These are phyloP conservation scores for Panthera tigris DNA, from an alignment of 2,113 vertebrate genomes.

Conservation along the genomic window DNA sequence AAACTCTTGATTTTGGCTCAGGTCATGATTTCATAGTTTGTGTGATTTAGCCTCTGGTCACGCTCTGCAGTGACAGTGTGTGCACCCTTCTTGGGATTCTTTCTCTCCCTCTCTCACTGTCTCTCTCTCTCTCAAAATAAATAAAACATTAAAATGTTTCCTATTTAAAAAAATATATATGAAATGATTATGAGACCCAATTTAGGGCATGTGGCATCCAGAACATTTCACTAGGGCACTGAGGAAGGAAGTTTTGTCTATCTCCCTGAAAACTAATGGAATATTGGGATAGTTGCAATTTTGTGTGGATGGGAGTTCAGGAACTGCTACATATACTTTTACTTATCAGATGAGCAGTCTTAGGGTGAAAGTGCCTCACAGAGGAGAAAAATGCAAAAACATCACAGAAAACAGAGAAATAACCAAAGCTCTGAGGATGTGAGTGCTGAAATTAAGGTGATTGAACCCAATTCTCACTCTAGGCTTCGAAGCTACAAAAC, in stretches of 20 bases:
- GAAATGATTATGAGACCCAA: not conserved
- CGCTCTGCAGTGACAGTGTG: too few relatives aligned
- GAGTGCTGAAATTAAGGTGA: not conserved
- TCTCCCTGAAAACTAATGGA: not conserved
- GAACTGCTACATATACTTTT: not conserved
- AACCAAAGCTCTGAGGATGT: not conserved
- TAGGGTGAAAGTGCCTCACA: not conserved
- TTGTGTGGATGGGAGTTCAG: not conserved
- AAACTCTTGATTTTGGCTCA: too few relatives aligned
- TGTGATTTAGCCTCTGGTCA: too few relatives aligned
- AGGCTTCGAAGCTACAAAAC: not conserved
- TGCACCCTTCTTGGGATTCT: too few relatives aligned
- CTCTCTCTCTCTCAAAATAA: too few relatives aligned
- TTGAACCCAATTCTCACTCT: not conserved
- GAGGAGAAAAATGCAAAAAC: not conserved
- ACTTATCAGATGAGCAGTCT: not conserved
- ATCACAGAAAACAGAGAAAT: not conserved
- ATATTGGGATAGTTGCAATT: not conserved
- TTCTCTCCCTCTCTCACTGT: too few relatives aligned
- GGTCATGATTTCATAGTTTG: too few relatives aligned
- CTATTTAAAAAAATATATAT: not conserved
- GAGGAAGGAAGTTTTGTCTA: not conserved
- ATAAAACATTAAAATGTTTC: too few relatives aligned
- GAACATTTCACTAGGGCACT: not conserved
- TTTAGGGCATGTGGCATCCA: not conserved